phyloP scores from a whole-genome alignment of 1,140 invertebrate species.

The Magallana angulata region DNA sequence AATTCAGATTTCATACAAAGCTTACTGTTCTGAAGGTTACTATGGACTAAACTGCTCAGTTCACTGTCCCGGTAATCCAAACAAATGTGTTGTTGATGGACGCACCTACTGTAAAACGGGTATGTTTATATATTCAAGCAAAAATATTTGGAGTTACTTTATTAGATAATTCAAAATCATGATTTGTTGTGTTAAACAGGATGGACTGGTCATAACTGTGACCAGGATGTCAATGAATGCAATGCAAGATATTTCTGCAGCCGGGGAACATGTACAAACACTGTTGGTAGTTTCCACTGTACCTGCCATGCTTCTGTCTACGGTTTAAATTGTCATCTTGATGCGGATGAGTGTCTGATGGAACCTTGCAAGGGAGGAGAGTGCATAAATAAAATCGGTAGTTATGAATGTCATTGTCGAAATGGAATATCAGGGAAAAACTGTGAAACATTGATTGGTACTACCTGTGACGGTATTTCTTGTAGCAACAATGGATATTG shows the following conservation, averaged over 20 bases:
- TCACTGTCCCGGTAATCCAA: conserved; percentile 35
- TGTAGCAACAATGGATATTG: conserved; percentile 40
- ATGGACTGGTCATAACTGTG: conserved; percentile 18
- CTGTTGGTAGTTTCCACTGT: conserved; percentile 41
- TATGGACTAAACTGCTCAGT: not conserved
- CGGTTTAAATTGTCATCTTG: not conserved
- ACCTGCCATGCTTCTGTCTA: conserved; percentile 26
- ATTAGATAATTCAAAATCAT: not conserved
- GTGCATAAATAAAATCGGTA: not conserved
- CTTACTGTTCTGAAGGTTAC: conserved; percentile 35
- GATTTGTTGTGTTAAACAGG: not conserved
- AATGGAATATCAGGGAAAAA: not conserved
- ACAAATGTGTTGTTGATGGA: not conserved
- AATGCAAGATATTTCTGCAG: not conserved
- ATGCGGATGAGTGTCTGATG: conserved; percentile 31
- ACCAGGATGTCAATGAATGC: conserved; percentile 50
- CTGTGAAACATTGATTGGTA: not conserved
- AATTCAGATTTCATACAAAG: not conserved
- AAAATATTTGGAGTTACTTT: not conserved
- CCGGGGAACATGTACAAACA: conserved; percentile 46
- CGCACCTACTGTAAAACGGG: conserved; percentile 36
- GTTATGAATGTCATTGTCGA: conserved; percentile 27
- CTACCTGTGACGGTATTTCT: not conserved
- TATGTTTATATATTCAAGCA: not conserved
- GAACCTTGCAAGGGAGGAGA: not conserved